Conservation (phyloP, 2,888 invertebrate genomes). For the Pristionchus maxplancki region DNA sequence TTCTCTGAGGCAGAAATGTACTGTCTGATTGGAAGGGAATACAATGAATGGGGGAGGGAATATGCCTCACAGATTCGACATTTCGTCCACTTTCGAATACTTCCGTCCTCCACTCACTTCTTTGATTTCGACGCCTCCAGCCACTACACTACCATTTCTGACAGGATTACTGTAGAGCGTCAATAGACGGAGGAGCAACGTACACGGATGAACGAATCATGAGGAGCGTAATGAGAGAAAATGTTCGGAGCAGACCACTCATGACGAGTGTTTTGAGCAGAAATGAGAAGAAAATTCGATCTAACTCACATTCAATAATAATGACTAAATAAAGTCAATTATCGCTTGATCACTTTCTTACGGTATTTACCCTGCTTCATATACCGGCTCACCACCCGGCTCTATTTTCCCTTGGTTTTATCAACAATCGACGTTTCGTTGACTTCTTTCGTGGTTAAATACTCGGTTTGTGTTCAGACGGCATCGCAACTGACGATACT, state of each 20-base stretch:
- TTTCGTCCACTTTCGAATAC: neutral
- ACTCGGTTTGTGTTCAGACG: neutral
- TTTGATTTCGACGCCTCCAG: neutral
- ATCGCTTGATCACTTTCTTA: neutral
- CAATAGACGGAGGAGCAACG: neutral
- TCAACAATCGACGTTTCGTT: too few species aligned
- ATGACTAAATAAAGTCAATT: neutral
- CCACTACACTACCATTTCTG: neutral
- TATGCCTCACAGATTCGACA: neutral
- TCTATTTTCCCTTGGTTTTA: neutral
- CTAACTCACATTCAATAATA: too few species aligned
- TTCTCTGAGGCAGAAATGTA: neutral
- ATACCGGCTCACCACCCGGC: neutral
- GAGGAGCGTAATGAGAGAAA: neutral
- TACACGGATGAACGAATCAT: neutral
- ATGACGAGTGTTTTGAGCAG: neutral
- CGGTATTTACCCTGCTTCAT: neutral
- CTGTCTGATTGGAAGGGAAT: neutral
- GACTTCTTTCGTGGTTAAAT: too few species aligned
- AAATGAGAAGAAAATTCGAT: neutral
- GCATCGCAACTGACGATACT: too few species aligned
- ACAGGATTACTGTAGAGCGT: neutral
- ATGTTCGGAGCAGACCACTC: neutral
- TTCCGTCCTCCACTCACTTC: neutral
- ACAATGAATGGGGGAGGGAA: neutral